A percentile compares a stretch with the other conserved stretches of the same genome.
phyloP scores from a whole-genome alignment of 2,888 invertebrate species.

The Melitaea athalia region DNA sequence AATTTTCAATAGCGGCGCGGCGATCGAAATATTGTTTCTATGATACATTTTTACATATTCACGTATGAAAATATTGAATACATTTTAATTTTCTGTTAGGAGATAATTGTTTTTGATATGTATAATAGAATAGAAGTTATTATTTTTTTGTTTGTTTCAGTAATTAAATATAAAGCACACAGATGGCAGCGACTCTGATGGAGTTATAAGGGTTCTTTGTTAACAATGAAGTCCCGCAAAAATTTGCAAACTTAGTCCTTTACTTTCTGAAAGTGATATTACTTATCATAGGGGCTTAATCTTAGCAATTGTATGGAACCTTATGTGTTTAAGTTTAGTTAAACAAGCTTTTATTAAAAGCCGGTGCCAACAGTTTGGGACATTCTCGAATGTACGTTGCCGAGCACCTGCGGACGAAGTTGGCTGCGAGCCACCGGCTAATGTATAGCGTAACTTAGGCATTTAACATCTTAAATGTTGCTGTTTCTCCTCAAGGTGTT shows the following conservation, averaged over 20 bases:
- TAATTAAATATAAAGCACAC: background rate
- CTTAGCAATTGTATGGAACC: conserved; percentile 1
- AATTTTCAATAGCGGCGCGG: too few species aligned
- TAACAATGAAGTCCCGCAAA: background rate
- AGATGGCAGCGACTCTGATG: background rate
- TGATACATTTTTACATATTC: background rate
- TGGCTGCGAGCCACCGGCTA: conserved; percentile 44
- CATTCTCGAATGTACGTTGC: conserved; percentile 36
- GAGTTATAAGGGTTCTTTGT: background rate
- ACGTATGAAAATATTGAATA: background rate
- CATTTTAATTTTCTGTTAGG: background rate
- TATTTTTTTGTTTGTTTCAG: background rate
- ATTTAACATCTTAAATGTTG: conserved; percentile 37
- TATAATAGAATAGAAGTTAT: background rate
- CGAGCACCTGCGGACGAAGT: conserved; percentile 44
- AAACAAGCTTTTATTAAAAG: conserved; percentile 35
- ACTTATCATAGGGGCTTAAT: conserved; percentile 2
- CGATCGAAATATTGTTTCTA: too few species aligned
- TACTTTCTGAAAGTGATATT: background rate
- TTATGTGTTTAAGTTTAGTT: conserved; percentile 12
- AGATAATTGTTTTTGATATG: too few species aligned
- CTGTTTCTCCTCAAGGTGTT: conserved; percentile 29
- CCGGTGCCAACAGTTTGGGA: conserved; percentile 35
- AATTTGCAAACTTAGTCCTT: background rate
- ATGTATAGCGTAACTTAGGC: conserved; percentile 38